Conservation (phyloP, 23 tunicate genomes). For the Trididemnum miniatum region DNA sequence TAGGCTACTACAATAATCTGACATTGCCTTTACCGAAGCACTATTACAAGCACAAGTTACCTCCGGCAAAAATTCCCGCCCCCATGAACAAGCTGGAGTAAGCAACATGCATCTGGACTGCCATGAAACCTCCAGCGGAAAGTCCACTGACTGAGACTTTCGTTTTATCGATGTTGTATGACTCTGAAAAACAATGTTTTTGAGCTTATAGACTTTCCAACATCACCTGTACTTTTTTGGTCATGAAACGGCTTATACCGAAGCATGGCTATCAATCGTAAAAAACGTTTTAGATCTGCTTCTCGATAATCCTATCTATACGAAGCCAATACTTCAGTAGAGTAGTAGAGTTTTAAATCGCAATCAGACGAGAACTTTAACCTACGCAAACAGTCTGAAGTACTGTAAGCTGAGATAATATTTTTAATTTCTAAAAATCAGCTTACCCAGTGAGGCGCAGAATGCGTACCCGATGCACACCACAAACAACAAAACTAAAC, state of each 20-base stretch:
- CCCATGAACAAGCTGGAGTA: constrained; percentile 74
- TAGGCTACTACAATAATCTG: too few species aligned
- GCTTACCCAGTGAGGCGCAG: not conserved
- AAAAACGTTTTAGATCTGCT: too few species aligned
- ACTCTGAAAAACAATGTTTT: not conserved
- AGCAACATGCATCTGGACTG: constrained; percentile 80
- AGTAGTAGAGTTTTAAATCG: too few species aligned
- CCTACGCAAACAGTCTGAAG: too few species aligned
- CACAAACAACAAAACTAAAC: not conserved
- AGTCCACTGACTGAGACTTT: constrained; percentile 69
- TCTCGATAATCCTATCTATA: too few species aligned
- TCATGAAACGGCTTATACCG: too few species aligned
- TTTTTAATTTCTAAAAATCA: not conserved
- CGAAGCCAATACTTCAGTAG: too few species aligned
- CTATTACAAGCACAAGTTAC: constrained; percentile 22
- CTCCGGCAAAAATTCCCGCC: constrained; percentile 84
- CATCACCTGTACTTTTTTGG: too few species aligned
- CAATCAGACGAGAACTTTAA: too few species aligned
- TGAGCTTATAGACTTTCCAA: too few species aligned
- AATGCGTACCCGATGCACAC: not conserved
- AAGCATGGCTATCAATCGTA: too few species aligned
- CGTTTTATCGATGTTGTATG: constrained; percentile 9
- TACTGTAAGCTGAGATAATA: not conserved
- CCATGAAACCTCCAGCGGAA: constrained; percentile 89
- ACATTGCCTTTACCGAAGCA: not conserved